Evolutionary conservation across 2,113 vertebrate species (phyloP).

Genomic region (Pteropus alecto): DNA sequence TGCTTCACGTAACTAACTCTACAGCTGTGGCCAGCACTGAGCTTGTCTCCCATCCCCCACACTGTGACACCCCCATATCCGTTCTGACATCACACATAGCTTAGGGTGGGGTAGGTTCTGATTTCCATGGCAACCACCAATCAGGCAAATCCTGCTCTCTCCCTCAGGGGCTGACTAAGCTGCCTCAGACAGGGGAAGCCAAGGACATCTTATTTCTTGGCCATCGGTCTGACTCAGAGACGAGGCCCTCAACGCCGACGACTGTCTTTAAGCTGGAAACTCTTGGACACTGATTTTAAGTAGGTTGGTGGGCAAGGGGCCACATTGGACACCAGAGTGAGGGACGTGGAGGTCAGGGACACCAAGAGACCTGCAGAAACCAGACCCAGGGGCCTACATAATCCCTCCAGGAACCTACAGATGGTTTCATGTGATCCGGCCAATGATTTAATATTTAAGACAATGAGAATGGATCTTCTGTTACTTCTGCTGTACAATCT

Average conservation of each 20-base stretch:
- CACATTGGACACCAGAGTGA: neutral
- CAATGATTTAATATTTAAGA: neutral
- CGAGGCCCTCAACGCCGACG: neutral
- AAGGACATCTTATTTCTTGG: no score
- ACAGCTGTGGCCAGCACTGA: rapidly evolving
- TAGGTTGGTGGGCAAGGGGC: neutral
- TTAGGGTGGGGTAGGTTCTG: neutral
- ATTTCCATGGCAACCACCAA: neutral
- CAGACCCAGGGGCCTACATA: no score
- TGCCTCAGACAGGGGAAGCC: neutral
- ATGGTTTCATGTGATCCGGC: no score
- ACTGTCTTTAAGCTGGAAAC: neutral
- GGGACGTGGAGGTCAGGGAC: no score
- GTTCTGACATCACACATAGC: neutral
- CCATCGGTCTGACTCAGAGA: neutral
- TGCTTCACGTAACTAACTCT: neutral
- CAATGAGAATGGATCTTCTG: neutral
- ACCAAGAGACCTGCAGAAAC: neutral
- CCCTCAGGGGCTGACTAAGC: neutral
- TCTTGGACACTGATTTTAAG: no score
- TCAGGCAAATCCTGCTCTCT: neutral
- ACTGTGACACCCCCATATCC: no score
- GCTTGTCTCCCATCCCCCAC: neutral
- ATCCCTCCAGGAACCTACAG: neutral
- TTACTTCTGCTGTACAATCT: rapidly evolving